phyloP scores from a whole-genome alignment of 2,888 invertebrate species.

The Schrankia costaestrigalis region DNA sequence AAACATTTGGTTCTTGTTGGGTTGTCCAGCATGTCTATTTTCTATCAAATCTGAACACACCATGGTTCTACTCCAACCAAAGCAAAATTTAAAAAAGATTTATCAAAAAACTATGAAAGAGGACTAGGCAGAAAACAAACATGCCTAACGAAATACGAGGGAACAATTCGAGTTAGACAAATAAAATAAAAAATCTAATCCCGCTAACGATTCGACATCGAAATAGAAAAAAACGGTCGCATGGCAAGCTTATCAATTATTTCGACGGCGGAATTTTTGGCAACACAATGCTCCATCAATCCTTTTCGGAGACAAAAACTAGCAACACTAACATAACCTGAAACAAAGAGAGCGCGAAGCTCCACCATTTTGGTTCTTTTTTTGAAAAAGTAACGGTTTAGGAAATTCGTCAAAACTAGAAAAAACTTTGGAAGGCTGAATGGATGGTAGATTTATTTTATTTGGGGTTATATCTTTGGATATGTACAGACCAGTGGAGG shows the following conservation, averaged over 20 bases:
- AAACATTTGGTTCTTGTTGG: too few species aligned
- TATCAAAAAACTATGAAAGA: constrained; percentile 28
- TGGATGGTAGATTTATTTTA: too few species aligned
- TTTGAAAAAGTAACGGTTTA: constrained; percentile 4
- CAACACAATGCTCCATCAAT: constrained; percentile 75
- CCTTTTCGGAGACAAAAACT: constrained; percentile 54
- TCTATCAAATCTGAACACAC: too few species aligned
- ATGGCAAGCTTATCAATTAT: constrained; percentile 66
- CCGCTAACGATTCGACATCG: constrained; percentile 52
- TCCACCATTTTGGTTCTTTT: constrained; percentile 16
- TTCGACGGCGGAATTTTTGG: constrained; percentile 59
- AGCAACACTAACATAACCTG: constrained; percentile 58
- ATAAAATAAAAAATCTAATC: constrained; percentile 54
- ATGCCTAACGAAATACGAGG: constrained; percentile 19
- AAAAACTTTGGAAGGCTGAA: too few species aligned
- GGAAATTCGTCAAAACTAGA: constrained; percentile 1
- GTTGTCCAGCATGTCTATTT: too few species aligned
- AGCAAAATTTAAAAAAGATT: constrained; percentile 22
- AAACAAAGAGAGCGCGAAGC: constrained; percentile 41
- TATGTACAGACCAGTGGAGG: too few species aligned
- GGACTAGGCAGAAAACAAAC: constrained; percentile 36
- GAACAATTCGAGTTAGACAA: constrained; percentile 34
- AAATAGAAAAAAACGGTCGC: constrained; percentile 40
- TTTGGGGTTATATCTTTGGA: too few species aligned
- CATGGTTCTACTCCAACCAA: too few species aligned